Evolutionary conservation across 2,113 vertebrate genomes (phyloP).

Genomic region (Erythrocebus patas): DNA sequence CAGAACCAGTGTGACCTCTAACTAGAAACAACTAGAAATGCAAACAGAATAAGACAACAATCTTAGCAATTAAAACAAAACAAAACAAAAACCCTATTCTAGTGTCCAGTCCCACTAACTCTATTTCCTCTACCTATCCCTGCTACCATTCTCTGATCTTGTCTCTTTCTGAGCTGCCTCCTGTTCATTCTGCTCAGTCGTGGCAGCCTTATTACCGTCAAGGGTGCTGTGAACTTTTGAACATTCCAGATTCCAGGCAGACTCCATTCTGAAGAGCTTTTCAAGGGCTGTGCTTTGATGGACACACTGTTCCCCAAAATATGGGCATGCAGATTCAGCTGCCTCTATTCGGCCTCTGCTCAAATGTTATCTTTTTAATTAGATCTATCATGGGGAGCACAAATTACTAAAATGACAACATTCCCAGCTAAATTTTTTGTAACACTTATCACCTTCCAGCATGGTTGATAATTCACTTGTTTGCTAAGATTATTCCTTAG

Average conservation of each 20-base stretch:
- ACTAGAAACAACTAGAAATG: not conserved
- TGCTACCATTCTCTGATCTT: not conserved
- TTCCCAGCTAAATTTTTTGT: not conserved
- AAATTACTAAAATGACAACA: not conserved
- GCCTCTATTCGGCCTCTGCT: not conserved
- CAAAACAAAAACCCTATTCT: accelerated
- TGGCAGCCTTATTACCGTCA: not conserved
- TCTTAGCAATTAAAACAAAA: not conserved
- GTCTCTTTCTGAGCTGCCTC: not conserved
- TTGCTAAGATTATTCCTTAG: not conserved
- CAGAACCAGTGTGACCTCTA: not conserved
- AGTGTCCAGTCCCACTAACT: no score
- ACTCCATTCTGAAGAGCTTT: not conserved
- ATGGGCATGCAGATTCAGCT: not conserved
- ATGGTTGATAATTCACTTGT: not conserved
- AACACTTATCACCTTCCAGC: not conserved
- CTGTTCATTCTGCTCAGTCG: not conserved
- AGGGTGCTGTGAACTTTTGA: not conserved
- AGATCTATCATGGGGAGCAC: not conserved
- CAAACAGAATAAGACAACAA: not conserved
- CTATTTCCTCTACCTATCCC: not conserved
- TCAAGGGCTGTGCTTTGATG: not conserved
- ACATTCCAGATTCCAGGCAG: not conserved
- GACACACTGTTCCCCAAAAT: not conserved
- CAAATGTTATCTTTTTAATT: not conserved